phyloP scores from a whole-genome alignment of 2,113 vertebrate genomes.

The Spizaetus ornatus region DNA sequence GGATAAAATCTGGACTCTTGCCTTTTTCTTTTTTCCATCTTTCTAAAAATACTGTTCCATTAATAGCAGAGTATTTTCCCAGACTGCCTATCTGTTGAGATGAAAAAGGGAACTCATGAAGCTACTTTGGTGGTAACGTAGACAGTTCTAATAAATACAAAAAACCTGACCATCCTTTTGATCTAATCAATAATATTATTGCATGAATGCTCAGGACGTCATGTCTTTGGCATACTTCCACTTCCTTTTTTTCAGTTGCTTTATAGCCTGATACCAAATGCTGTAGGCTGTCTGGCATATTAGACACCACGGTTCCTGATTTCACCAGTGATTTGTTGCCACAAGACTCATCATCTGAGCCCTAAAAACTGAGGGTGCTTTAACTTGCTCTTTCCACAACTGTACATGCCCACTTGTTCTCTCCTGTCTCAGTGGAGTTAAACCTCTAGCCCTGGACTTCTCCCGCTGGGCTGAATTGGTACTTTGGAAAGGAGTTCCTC shows the following conservation, averaged over 20 bases:
- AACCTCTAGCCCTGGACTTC: neutral
- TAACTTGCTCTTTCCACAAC: constrained; percentile 12
- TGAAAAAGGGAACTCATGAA: neutral
- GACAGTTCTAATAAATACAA: neutral
- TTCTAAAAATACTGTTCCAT: neutral
- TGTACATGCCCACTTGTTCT: neutral
- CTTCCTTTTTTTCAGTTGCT: neutral
- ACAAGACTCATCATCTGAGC: neutral
- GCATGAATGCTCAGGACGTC: neutral
- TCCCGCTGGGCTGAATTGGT: neutral
- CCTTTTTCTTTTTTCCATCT: neutral
- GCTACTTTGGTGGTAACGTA: neutral
- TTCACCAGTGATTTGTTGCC: neutral
- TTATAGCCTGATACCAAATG: neutral
- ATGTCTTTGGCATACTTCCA: neutral
- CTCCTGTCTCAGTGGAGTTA: neutral
- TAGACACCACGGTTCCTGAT: neutral
- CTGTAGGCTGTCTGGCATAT: neutral
- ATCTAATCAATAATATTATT: neutral
- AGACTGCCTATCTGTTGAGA: neutral
- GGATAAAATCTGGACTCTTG: constrained; percentile 8
- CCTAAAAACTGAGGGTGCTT: neutral
- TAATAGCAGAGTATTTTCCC: neutral
- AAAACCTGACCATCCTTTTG: neutral
- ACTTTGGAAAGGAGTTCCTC: neutral